Conservation (phyloP, 2,888 invertebrate species). For the Melipona beecheii region DNA sequence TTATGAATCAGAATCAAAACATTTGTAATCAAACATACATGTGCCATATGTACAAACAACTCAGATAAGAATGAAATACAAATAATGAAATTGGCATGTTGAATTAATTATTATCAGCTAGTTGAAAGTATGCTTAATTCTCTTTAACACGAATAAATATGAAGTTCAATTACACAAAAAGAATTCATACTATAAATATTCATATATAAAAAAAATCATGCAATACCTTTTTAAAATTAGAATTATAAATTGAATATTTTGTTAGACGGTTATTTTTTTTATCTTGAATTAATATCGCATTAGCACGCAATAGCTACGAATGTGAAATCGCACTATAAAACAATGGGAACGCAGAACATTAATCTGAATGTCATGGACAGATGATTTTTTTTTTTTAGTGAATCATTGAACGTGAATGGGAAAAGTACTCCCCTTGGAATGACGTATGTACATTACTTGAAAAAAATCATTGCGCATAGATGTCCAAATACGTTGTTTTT, state of each 20-base stretch:
- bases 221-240: neutral
- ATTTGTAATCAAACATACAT: constrained; percentile 18
- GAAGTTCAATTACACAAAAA: neutral
- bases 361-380: constrained; percentile 10
- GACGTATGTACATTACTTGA: constrained; percentile 70
- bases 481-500: constrained; percentile 38
- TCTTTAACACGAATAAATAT: neutral
- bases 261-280: constrained; percentile 16
- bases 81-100: constrained; percentile 13
- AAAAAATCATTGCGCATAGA: constrained; percentile 43
- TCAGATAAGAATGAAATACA: constrained; percentile 40
- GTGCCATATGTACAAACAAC: neutral
- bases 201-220: neutral
- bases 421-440: constrained; percentile 70
- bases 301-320: neutral
- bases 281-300: constrained; percentile 11
- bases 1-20: neutral
- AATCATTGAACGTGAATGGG: constrained; percentile 70
- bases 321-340: constrained; percentile 2
- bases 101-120: constrained; percentile 25
- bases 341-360: constrained; percentile 1
- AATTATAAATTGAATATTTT: constrained; percentile 20
- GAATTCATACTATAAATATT: neutral
- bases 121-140: constrained; percentile 1
- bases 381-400: constrained; percentile 63